phyloP scores from a whole-genome alignment of 2,797 vertebrate species.

The Eidolon dupreanum region DNA sequence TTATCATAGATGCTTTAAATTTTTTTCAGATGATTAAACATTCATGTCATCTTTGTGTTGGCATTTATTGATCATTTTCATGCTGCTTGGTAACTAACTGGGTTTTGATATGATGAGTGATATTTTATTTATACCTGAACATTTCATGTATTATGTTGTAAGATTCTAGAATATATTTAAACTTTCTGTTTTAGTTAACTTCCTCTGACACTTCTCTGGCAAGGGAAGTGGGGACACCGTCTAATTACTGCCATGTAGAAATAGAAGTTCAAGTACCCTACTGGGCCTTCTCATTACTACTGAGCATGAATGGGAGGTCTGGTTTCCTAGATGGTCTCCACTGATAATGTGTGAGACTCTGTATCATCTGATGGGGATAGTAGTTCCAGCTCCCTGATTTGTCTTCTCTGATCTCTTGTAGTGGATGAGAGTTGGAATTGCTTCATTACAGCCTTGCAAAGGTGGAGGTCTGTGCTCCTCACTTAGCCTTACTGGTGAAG shows the following conservation, averaged over 20 bases:
- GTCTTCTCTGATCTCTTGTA: not conserved
- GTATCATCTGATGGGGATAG: not conserved
- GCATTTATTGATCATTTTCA: slow-evolving; percentile 1
- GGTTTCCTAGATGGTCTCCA: not conserved
- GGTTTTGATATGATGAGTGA: not conserved
- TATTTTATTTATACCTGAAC: not conserved
- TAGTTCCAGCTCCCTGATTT: not conserved
- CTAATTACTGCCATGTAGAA: not conserved
- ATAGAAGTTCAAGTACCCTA: not conserved
- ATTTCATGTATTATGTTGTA: not conserved
- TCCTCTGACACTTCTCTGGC: not conserved
- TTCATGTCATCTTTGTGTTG: not conserved
- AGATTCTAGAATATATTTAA: not conserved
- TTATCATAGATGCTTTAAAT: not conserved
- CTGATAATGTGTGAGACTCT: not conserved
- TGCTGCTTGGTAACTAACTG: not conserved
- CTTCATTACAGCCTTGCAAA: not conserved
- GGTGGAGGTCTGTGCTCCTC: not conserved
- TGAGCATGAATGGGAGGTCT: not conserved
- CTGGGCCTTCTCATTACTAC: not conserved
- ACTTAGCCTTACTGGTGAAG: not conserved
- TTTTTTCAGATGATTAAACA: not conserved
- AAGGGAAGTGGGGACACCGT: not conserved
- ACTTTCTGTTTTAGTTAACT: not conserved
- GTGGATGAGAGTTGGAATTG: not conserved